Conservation (phyloP, 2,797 vertebrate species). For the Sandelia bainsii region DNA sequence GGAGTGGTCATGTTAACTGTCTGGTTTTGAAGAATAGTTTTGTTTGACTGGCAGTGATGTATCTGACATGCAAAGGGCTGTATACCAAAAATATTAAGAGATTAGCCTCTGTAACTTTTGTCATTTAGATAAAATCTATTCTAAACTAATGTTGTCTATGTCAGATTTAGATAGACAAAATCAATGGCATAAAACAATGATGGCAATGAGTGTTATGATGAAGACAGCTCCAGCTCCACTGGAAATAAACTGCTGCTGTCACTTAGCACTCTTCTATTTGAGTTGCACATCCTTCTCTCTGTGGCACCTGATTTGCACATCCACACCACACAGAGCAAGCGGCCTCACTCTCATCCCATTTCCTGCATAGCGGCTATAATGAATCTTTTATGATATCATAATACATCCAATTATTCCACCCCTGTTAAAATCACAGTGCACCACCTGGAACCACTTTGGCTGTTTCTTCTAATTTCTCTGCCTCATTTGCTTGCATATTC, state of each 20-base stretch:
- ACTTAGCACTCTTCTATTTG: conserved; percentile 32
- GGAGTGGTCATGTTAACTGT: background rate
- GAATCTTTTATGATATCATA: conserved; percentile 84
- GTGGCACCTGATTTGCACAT: conserved; percentile 60
- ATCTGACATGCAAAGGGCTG: background rate
- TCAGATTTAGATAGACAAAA: conserved; percentile 1
- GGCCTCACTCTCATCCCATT: conserved; percentile 70
- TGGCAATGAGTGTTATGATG: background rate
- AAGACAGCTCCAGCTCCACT: conserved; percentile 1
- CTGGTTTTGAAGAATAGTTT: background rate
- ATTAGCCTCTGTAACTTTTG: background rate
- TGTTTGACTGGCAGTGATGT: background rate
- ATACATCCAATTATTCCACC: conserved; percentile 79
- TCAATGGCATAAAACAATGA: conserved; percentile 20
- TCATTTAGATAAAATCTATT: background rate
- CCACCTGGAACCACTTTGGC: conserved; percentile 81
- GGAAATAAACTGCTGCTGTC: conserved; percentile 43
- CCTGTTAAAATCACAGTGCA: conserved; percentile 75
- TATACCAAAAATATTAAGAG: background rate
- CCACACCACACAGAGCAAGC: conserved; percentile 65
- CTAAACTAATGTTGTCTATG: background rate
- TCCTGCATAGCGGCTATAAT: conserved; percentile 74
- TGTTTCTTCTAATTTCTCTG: conserved; percentile 70
- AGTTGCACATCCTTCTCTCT: conserved; percentile 32
- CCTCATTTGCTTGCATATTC: conserved; percentile 72